Evolutionary conservation across 2,888 invertebrate species (phyloP).

Genomic region (Sepioteuthis lessoniana): DNA sequence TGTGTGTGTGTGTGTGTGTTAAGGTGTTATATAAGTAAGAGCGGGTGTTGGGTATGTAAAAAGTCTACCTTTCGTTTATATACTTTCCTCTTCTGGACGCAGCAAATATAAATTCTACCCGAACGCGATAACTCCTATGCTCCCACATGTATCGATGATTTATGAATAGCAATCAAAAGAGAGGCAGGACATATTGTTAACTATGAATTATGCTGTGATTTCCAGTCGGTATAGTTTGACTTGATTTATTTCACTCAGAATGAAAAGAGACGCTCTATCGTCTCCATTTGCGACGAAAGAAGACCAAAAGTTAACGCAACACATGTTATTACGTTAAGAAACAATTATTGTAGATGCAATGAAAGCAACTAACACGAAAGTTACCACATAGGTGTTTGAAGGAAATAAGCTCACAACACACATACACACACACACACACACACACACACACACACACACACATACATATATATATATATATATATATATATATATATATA

Average conservation of each 20-base stretch:
- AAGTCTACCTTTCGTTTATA: neutral
- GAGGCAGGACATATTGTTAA: neutral
- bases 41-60: no score
- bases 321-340: neutral
- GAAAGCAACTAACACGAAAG: no score
- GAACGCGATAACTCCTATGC: neutral
- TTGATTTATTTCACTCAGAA: neutral
- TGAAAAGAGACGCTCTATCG: neutral
- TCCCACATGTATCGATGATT: neutral
- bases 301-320: neutral
- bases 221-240: neutral
- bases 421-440: neutral
- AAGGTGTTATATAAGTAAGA: neutral
- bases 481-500: no score
- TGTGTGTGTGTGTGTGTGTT: no score
- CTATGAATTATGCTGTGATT: neutral
- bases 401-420: neutral
- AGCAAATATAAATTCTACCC: neutral
- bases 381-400: neutral
- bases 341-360: neutral
- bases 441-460: no score
- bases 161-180: neutral
- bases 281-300: neutral
- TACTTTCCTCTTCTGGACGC: neutral
- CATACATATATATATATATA: no score